phyloP scores from a whole-genome alignment of 2,797 vertebrate species.

The Microctenopoma lineatum region DNA sequence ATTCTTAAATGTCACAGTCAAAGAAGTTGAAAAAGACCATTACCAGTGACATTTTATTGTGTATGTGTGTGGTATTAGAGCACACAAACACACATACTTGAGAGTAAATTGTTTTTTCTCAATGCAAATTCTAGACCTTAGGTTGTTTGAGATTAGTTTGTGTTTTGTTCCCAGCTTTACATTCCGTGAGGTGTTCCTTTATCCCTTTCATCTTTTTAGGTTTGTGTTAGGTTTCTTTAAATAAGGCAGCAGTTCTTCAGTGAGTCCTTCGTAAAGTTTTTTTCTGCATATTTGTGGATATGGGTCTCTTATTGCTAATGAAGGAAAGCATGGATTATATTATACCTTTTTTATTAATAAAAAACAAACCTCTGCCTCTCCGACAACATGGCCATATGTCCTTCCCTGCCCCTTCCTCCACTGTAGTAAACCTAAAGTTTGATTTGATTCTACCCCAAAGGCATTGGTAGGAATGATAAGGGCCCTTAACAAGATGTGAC shows the following conservation, averaged over 20 bases:
- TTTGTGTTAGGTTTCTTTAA: neutral
- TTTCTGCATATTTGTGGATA: neutral
- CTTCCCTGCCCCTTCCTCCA: constrained; percentile 32
- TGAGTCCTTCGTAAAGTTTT: constrained; percentile 8
- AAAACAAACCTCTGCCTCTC: neutral
- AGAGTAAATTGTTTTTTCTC: constrained; percentile 51
- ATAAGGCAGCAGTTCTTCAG: constrained; percentile 7
- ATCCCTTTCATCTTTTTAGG: constrained; percentile 15
- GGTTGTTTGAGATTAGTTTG: constrained; percentile 49
- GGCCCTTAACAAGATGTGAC: constrained; percentile 67
- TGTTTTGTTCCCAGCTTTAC: constrained; percentile 34
- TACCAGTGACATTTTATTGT: constrained; percentile 84
- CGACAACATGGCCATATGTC: constrained; percentile 30
- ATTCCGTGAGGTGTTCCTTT: constrained; percentile 5
- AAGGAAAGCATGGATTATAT: neutral
- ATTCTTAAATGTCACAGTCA: constrained; percentile 84
- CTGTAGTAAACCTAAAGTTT: constrained; percentile 51
- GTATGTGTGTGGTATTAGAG: constrained; percentile 49
- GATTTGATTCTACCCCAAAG: constrained; percentile 62
- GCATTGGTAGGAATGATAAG: constrained; percentile 55
- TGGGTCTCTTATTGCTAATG: neutral
- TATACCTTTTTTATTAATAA: too few relatives aligned
- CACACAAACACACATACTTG: constrained; percentile 49
- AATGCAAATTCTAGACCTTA: constrained; percentile 53
- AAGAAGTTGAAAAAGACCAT: constrained; percentile 80